Percentiles rank a stretch among this genome's conserved stretches.
phyloP scores from a whole-genome alignment of 35 echinoderm and acorn worm genomes.

The Ptychodera flava region DNA sequence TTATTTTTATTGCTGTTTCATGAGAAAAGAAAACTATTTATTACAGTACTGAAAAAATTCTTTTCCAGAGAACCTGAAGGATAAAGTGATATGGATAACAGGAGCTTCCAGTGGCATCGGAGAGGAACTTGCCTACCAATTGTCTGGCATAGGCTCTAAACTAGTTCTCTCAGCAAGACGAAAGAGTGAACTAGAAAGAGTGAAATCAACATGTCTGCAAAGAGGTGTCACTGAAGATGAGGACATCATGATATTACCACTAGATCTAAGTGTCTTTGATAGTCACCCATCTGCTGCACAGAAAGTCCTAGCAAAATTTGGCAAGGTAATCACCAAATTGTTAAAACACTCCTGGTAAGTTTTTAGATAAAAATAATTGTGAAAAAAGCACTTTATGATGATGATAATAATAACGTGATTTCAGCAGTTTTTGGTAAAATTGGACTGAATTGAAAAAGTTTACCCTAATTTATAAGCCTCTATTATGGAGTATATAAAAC shows the following conservation, averaged over 20 bases:
- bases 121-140: conserved; percentile 55
- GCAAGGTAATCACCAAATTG: too few relatives aligned
- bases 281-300: conserved; percentile 39
- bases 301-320: conserved; percentile 35
- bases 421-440: too few relatives aligned
- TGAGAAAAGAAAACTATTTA: too few relatives aligned
- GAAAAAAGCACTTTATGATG: too few relatives aligned
- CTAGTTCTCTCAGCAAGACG: conserved; percentile 74
- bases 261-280: conserved; percentile 73
- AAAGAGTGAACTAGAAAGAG: conserved; percentile 57
- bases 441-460: too few relatives aligned
- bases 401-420: too few relatives aligned
- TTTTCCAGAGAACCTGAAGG: conserved; percentile 56
- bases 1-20: too few relatives aligned
- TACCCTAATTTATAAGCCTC: too few relatives aligned
- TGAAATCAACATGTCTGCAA: conserved; percentile 46
- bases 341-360: too few relatives aligned
- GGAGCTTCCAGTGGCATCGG: conserved; percentile 97
- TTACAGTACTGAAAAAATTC: too few relatives aligned
- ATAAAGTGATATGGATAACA: conserved; percentile 85
- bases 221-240: conserved; percentile 2
- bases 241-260: conserved; percentile 51
- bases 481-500: too few relatives aligned
- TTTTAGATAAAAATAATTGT: too few relatives aligned
- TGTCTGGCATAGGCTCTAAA: conserved; percentile 70